phyloP scores from a whole-genome alignment of 2,888 invertebrate genomes.

The Drosophila ustulata region DNA sequence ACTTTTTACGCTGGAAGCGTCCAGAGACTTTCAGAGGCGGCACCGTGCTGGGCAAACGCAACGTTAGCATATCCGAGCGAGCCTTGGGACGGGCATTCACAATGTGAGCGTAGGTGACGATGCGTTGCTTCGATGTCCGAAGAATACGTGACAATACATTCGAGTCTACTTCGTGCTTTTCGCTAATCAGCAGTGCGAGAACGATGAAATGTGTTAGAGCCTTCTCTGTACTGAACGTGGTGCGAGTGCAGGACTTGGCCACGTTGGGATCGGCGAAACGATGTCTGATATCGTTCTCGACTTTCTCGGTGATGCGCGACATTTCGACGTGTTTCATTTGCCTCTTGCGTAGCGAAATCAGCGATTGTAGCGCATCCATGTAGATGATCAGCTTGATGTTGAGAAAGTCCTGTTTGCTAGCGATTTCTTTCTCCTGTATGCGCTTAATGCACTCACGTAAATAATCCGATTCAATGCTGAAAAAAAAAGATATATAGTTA shows the following conservation, averaged over 20 bases:
- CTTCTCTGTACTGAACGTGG: conserved; percentile 78
- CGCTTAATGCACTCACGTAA: conserved; percentile 58
- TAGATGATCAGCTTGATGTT: conserved; percentile 82
- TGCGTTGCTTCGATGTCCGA: conserved; percentile 70
- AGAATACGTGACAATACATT: conserved; percentile 72
- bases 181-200: conserved; percentile 74
- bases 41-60: conserved; percentile 77
- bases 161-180: conserved; percentile 75
- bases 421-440: conserved; percentile 61
- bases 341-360: conserved; percentile 72
- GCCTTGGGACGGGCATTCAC: conserved; percentile 69
- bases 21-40: conserved; percentile 53
- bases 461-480: conserved; percentile 81
- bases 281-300: conserved; percentile 82
- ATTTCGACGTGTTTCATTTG: conserved; percentile 69
- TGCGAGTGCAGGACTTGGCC: conserved; percentile 63
- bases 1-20: conserved; percentile 64
- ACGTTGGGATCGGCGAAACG: conserved; percentile 76
- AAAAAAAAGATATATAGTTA: background rate
- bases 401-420: conserved; percentile 59
- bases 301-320: conserved; percentile 82
- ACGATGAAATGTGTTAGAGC: conserved; percentile 83
- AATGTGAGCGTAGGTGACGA: conserved; percentile 77
- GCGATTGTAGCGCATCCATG: conserved; percentile 80
- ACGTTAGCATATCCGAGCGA: conserved; percentile 58